Evolutionary conservation across 2,113 vertebrate species (phyloP).

Genomic region (Haplotaxodon microlepis): DNA sequence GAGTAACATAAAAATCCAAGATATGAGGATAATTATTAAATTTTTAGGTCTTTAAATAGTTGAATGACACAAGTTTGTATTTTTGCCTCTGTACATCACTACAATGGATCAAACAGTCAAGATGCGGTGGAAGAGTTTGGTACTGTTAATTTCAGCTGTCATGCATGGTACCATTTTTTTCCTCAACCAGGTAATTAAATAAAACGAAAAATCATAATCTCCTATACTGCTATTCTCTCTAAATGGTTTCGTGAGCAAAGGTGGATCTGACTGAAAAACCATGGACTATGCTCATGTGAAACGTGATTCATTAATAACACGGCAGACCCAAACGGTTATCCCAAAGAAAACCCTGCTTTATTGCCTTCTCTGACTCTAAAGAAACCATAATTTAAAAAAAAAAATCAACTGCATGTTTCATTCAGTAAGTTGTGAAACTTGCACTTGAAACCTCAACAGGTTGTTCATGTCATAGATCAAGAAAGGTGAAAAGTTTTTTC

Average conservation of each 20-base stretch:
- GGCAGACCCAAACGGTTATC: accelerated
- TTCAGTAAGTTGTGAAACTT: background rate
- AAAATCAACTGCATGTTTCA: background rate
- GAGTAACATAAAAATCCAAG: background rate
- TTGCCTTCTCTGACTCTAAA: background rate
- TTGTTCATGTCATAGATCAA: background rate
- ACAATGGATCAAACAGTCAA: background rate
- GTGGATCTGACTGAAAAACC: background rate
- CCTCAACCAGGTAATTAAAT: background rate
- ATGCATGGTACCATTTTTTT: accelerated
- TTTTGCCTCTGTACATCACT: background rate
- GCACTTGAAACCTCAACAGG: background rate
- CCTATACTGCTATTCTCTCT: accelerated
- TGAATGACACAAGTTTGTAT: background rate
- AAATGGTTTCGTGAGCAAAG: accelerated
- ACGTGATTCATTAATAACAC: background rate
- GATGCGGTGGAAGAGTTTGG: accelerated
- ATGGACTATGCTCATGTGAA: accelerated
- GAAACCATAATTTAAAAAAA: background rate
- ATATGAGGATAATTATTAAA: accelerated
- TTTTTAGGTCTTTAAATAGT: background rate
- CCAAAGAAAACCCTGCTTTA: background rate
- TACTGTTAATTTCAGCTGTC: background rate
- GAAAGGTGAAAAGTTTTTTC: background rate
- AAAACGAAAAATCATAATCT: accelerated